phyloP scores from a whole-genome alignment of 2,888 invertebrate genomes.

The Ennomos erosarius region DNA sequence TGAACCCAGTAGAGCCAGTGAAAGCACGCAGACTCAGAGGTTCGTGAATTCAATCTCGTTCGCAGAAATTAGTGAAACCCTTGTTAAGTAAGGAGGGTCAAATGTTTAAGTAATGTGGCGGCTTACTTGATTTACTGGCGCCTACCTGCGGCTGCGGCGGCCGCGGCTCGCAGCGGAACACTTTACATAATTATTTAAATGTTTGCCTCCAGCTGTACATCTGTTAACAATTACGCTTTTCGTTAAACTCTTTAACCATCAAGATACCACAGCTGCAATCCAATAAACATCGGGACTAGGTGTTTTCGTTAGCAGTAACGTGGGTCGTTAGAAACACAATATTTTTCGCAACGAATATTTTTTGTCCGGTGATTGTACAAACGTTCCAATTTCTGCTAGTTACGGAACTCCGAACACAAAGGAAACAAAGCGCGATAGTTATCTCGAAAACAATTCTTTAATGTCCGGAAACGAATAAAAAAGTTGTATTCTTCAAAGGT shows the following conservation, averaged over 20 bases:
- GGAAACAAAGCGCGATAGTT: constrained; percentile 25
- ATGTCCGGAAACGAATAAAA: constrained; percentile 33
- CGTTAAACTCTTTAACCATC: constrained; percentile 1
- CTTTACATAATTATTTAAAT: constrained; percentile 10
- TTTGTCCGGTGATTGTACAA: constrained; percentile 22
- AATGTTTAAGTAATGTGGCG: constrained; percentile 36
- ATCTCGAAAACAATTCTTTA: constrained; percentile 25
- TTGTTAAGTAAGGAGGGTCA: constrained; percentile 32
- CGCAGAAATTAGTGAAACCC: constrained; percentile 28
- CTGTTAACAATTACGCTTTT: constrained; percentile 17
- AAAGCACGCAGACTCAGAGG: background rate
- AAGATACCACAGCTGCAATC: background rate
- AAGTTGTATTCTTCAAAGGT: constrained; percentile 16
- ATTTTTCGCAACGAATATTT: too few relatives aligned
- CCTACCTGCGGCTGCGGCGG: constrained; percentile 14
- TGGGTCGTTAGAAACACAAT: too few relatives aligned
- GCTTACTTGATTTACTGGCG: constrained; percentile 33
- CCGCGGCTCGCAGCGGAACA: background rate
- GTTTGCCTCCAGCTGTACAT: background rate
- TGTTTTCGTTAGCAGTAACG: too few relatives aligned
- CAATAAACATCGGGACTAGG: constrained; percentile 2
- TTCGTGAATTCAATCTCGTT: constrained; percentile 22
- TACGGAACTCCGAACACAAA: constrained; percentile 22
- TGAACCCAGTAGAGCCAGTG: too few relatives aligned
- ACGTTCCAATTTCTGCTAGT: constrained; percentile 24